Evolutionary conservation across 2,888 invertebrate species (phyloP).

Genomic region (Lottia scabra): DNA sequence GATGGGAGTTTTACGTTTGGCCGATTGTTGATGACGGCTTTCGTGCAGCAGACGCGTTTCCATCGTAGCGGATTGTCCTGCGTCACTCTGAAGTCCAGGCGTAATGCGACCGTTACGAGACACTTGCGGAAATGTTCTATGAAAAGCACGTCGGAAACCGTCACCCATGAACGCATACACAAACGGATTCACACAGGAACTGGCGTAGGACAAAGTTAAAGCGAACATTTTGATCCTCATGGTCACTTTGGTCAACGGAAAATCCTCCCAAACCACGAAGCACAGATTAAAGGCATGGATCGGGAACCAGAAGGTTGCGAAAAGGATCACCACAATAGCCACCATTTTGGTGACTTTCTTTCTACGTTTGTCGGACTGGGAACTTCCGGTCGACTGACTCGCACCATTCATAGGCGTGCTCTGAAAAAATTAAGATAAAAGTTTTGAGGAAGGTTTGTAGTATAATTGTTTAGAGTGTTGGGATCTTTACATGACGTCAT

Average conservation of each 20-base stretch:
- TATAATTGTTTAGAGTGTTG: too few relatives aligned
- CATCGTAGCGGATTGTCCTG: neutral
- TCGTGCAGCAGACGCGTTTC: conserved; percentile 10
- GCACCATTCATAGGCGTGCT: neutral
- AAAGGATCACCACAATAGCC: conserved; percentile 57
- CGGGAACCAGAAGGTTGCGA: conserved; percentile 62
- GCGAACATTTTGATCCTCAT: conserved; percentile 48
- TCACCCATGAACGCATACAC: conserved; percentile 64
- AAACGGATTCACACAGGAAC: conserved; percentile 63
- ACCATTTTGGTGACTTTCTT: conserved; percentile 59
- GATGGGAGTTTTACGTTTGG: too few relatives aligned
- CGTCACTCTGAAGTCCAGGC: conserved; percentile 14
- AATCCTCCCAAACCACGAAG: conserved; percentile 41
- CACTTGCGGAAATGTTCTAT: conserved; percentile 51
- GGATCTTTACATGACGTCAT: too few relatives aligned
- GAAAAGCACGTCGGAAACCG: conserved; percentile 59
- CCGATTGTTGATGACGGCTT: too few relatives aligned
- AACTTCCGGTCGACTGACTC: neutral
- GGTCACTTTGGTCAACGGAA: conserved; percentile 43
- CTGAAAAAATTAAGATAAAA: neutral
- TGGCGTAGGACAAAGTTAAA: conserved; percentile 61
- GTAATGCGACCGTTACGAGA: conserved; percentile 29
- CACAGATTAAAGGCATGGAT: conserved; percentile 57
- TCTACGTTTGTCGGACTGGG: conserved; percentile 24
- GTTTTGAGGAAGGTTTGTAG: too few relatives aligned